Evolutionary conservation across 2,797 vertebrate species (phyloP).

Genomic region (Loris lydekkerianus): DNA sequence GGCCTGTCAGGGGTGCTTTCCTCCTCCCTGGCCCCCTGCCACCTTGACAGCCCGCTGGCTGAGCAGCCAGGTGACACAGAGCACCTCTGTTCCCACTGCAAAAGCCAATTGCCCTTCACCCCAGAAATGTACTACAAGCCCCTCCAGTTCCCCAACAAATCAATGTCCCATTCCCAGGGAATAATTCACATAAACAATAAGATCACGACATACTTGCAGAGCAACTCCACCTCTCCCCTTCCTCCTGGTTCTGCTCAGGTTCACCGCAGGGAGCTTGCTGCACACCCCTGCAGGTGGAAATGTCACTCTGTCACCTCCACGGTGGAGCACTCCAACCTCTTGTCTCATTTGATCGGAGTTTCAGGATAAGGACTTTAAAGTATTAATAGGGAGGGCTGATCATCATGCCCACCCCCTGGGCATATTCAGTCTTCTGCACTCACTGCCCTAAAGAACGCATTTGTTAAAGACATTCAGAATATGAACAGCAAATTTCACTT

Average conservation of each 20-base stretch:
- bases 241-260: not conserved
- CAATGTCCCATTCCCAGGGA: rapidly evolving
- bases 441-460: not conserved
- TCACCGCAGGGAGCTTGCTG: not conserved
- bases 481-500: not conserved
- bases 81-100: rapidly evolving
- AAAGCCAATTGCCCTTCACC: not conserved
- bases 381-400: not conserved
- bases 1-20: too few species aligned
- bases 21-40: not conserved
- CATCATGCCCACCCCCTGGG: rapidly evolving
- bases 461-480: not conserved
- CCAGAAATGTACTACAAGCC: rapidly evolving
- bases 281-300: not conserved
- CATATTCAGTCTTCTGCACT: not conserved
- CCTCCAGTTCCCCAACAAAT: not conserved
- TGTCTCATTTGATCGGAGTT: not conserved
- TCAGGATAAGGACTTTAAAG: not conserved
- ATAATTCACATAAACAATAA: not conserved
- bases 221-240: rapidly evolving
- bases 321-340: not conserved
- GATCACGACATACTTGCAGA: not conserved
- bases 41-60: rapidly evolving
- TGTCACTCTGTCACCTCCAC: too few species aligned
- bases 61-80: not conserved